Evolutionary conservation across 1,140 invertebrate species (phyloP), one percentile per base, ranked within the genome.

Genomic region (Bombus confusus): DNA sequence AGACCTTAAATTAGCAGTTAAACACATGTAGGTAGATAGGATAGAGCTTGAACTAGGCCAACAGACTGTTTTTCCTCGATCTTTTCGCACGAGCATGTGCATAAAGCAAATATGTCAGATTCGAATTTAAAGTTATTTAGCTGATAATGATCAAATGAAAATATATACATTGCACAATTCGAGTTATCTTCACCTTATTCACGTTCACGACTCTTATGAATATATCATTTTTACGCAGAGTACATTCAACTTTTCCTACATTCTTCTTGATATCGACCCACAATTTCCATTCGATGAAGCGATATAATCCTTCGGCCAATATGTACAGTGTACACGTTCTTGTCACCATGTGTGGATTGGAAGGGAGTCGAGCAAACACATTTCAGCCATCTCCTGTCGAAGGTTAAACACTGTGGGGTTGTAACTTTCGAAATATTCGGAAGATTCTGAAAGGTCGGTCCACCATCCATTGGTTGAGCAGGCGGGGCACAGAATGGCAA

Each of bases 221-320:
- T 22, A 2, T 8, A 3, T 52, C 47, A 5, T 18, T 22, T 22
- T 52, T 8, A 22, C 5, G 2, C 47, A 22, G 47, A 37, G 41
- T 73, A 64, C 69, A 25, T 76, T 66, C 62, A 22, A 64, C n/a
- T 78, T 34, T 52, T 41, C 64, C 43, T 31, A 41, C 37, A 18
- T 39, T 66, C 4, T 43, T 57, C 43, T 25, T 22, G 9, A 3
- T 34, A 3, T 39, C 47, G 66, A 25, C 12, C 64, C 34, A 43
- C 68, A 31, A n/a, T 83, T 31, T 4, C 39, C 57, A 75, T 92
- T 91, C 91, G 86, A 92, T 92, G 88, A 83, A 90, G 80, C 83
- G 57, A 78, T 92, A 78, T 92, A 92, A 92, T 87, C 73, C 86
- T 72, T 91, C 78, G 75, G n/a, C 83, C 91, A 91, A 93, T 93